phyloP scores from a whole-genome alignment of 2,888 invertebrate genomes.

The Labia minor region DNA sequence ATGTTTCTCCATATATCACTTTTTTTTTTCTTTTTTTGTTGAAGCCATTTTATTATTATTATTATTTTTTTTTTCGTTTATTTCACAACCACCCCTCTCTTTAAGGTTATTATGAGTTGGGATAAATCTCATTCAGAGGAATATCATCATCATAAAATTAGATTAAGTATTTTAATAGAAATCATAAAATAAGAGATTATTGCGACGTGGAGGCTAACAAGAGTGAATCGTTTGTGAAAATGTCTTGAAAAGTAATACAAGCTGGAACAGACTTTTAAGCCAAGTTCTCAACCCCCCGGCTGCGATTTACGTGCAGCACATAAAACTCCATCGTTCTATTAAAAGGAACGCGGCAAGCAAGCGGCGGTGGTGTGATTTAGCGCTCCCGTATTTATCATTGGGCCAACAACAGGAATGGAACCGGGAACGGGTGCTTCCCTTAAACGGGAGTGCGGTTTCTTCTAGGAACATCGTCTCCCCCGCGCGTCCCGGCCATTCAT shows the following conservation, averaged over 20 bases:
- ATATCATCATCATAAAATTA: conserved; percentile 1
- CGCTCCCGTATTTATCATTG: conserved; percentile 8
- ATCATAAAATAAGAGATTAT: conserved; percentile 3
- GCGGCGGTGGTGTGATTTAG: background rate
- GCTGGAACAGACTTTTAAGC: conserved; percentile 13
- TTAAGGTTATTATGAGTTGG: too few species aligned
- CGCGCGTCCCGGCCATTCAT: conserved; percentile 4
- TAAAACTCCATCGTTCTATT: conserved; percentile 13
- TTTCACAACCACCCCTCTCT: too few species aligned
- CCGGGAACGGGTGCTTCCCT: background rate
- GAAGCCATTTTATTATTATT: too few species aligned
- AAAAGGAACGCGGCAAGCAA: conserved; percentile 13
- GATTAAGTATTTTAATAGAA: conserved; percentile 13
- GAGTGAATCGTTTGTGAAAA: conserved; percentile 7
- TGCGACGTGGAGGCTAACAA: conserved; percentile 1
- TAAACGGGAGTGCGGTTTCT: conserved; percentile 8
- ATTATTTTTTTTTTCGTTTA: too few species aligned
- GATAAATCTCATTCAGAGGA: background rate
- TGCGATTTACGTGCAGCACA: conserved; percentile 13
- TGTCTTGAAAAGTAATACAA: conserved; percentile 13
- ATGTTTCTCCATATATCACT: too few species aligned
- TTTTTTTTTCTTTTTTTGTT: too few species aligned
- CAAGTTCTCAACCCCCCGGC: background rate
- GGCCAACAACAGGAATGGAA: background rate
- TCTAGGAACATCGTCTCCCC: background rate